Percentiles rank a stretch among this genome's conserved stretches.
phyloP scores from a whole-genome alignment of 1,140 invertebrate species.

The Bombyx mori region ASM3026992v2 NC_085114.1:11508001-11508500 shows the following conservation, averaged over 20 bases:
- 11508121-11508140: constrained; percentile 3
- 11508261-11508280: too few relatives aligned
- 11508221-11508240: constrained; percentile 10
- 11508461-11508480: too few relatives aligned
- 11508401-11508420: too few relatives aligned
- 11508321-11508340: too few relatives aligned
- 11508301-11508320: too few relatives aligned
- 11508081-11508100: constrained; percentile 24
- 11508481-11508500: too few relatives aligned
- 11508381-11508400: too few relatives aligned
- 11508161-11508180: constrained; percentile 14
- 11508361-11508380: too few relatives aligned
- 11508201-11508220: constrained; percentile 13
- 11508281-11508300: too few relatives aligned
- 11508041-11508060: constrained; percentile 36
- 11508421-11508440: too few relatives aligned
- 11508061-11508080: constrained; percentile 36
- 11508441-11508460: too few relatives aligned
- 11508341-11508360: too few relatives aligned
- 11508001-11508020: constrained; percentile 51
- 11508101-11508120: constrained; percentile 16
- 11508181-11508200: constrained; percentile 14
- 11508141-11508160: constrained; percentile 2
- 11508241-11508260: constrained; percentile 5
- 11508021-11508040: constrained; percentile 53